Evolutionary conservation across 2,797 vertebrate genomes (phyloP).

Genomic region (Aplochiton taeniatus): DNA sequence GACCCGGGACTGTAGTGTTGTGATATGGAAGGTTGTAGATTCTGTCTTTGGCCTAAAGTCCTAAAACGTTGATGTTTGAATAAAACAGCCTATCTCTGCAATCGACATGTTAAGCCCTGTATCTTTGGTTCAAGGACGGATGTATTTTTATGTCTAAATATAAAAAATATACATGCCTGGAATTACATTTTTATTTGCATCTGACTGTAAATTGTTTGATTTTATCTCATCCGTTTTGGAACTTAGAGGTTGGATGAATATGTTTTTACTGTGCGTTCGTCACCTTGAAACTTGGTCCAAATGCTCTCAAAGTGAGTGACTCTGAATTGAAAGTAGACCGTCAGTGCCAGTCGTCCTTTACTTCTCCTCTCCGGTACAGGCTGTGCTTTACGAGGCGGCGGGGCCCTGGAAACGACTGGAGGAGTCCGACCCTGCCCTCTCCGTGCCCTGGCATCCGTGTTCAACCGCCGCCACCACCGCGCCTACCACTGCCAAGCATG

Average conservation of each 20-base stretch:
- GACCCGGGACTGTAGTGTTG: constrained; percentile 68
- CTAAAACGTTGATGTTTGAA: background rate
- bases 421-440: constrained; percentile 58
- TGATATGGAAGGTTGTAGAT: constrained; percentile 56
- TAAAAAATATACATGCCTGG: too few relatives aligned
- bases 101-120: background rate
- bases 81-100: too few relatives aligned
- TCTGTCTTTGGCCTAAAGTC: too few relatives aligned
- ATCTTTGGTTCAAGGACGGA: background rate
- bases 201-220: too few relatives aligned
- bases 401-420: constrained; percentile 50
- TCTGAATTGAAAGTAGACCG: constrained; percentile 19
- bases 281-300: constrained; percentile 18
- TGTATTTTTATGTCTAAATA: too few relatives aligned
- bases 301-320: constrained; percentile 54
- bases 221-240: too few relatives aligned
- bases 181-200: too few relatives aligned
- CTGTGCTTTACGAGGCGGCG: constrained; percentile 50
- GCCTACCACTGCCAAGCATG: constrained; percentile 72
- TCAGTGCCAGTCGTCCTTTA: constrained; percentile 58
- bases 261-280: constrained; percentile 7
- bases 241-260: background rate
- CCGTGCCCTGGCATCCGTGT: constrained; percentile 71
- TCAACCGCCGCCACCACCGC: constrained; percentile 56
- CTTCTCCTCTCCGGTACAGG: constrained; percentile 56